phyloP scores from a whole-genome alignment of 53 echinoderm and acorn worm genomes.

The Mesocentrotus franciscanus region DNA sequence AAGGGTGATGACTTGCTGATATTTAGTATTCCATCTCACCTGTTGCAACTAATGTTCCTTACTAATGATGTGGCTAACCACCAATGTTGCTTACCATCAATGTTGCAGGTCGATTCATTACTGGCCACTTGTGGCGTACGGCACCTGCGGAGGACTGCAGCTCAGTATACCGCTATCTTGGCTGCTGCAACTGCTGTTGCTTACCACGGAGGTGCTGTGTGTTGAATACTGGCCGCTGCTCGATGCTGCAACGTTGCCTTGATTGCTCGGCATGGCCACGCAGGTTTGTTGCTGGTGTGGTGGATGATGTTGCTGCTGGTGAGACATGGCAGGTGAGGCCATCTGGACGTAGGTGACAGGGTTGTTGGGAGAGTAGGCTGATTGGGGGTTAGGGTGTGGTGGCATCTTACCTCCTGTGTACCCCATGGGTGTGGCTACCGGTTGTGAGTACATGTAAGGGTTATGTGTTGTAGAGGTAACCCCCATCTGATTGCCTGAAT shows the following conservation, averaged over 20 bases:
- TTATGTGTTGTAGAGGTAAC: not conserved
- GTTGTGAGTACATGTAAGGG: slow-evolving; percentile 8
- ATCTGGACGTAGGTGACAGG: slow-evolving; percentile 26
- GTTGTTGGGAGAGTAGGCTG: slow-evolving; percentile 7
- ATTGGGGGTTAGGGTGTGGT: not conserved
- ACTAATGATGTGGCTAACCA: not conserved
- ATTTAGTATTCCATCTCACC: not conserved
- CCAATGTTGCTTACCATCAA: not conserved
- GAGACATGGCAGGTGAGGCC: slow-evolving; percentile 30
- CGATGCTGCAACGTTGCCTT: slow-evolving; percentile 20
- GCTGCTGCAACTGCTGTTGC: slow-evolving; percentile 65
- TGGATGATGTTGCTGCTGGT: slow-evolving; percentile 42
- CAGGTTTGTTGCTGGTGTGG: slow-evolving; percentile 22
- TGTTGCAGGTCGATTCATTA: not conserved
- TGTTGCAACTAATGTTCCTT: not conserved
- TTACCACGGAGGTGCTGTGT: slow-evolving; percentile 32
- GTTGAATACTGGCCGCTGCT: slow-evolving; percentile 39
- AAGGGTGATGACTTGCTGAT: not conserved
- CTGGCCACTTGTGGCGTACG: slow-evolving; percentile 46
- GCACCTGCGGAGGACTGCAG: slow-evolving; percentile 56
- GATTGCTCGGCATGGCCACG: not conserved
- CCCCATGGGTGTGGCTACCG: slow-evolving; percentile 45
- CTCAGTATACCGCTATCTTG: slow-evolving; percentile 60
- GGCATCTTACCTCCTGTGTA: slow-evolving; percentile 49
- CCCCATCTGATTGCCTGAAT: slow-evolving; percentile 39